A percentile compares a stretch with the other conserved stretches of the same genome.
Evolutionary conservation across 1,140 invertebrate species (phyloP).

Genomic region (Caenorhabditis remanei): DNA sequence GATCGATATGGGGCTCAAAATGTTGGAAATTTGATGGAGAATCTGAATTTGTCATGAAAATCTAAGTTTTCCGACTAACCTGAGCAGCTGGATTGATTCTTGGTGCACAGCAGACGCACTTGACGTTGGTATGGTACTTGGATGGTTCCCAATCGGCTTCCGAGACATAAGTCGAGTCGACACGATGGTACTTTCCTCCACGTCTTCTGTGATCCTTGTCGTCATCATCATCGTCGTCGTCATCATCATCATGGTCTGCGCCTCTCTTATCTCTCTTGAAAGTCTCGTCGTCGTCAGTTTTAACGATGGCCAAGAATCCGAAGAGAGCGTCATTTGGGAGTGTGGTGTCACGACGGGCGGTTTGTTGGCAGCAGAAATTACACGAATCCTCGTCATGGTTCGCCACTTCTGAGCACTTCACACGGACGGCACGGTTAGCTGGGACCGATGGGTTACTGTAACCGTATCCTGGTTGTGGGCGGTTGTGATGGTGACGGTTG

Average conservation of each 20-base stretch:
- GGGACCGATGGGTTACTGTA: conserved; percentile 45
- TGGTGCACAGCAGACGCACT: conserved; percentile 64
- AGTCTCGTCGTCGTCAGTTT: conserved; percentile 36
- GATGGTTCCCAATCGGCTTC: conserved; percentile 32
- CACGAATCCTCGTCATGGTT: conserved; percentile 60
- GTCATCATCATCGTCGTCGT: neutral
- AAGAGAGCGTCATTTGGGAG: conserved; percentile 37
- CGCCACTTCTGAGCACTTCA: conserved; percentile 58
- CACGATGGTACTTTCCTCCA: neutral
- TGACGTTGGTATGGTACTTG: conserved; percentile 49
- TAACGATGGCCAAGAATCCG: conserved; percentile 45
- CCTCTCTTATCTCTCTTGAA: conserved; percentile 28
- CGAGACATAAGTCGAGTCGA: conserved; percentile 34
- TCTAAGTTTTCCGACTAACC: neutral
- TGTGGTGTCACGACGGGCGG: conserved; percentile 57
- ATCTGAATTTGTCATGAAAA: neutral
- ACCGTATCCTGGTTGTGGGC: conserved; percentile 12
- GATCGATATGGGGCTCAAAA: too few species aligned
- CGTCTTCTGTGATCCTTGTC: neutral
- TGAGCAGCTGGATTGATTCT: conserved; percentile 38
- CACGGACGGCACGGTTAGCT: conserved; percentile 33
- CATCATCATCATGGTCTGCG: conserved; percentile 34
- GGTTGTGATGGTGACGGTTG: conserved; percentile 15
- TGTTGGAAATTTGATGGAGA: neutral
- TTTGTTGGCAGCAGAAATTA: conserved; percentile 63